Base-by-base conservation (phyloP, 2,888 invertebrate species). In the Melieria picta region DNA sequence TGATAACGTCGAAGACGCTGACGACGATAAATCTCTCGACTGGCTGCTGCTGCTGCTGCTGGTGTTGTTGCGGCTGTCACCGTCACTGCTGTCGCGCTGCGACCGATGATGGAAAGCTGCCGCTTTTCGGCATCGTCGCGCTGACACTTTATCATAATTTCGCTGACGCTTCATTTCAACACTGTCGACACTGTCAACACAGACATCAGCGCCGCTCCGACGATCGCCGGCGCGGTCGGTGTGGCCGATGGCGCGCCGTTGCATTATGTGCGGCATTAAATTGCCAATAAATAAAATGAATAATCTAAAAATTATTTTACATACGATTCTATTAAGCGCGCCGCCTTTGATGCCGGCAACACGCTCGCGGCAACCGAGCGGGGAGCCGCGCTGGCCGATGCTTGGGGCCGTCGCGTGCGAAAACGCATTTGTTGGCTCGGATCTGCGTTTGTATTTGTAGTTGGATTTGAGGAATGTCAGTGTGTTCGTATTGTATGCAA, bases 391-490 rank as follows among this genome's bases (percentile, higher is more conserved):
- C 5, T 45, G 4, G 67, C 52, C 52, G 60, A 42, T 16, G 50
- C 50, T 52, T 5, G 10, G 11, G 43, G 43, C 11, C n/a, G 30
- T 50, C 42, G 56, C 56, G 10, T 63, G 13, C 69, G 30, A n/a
- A 48, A 57, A 46, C 10, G 11, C 30, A 43, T 48, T 61, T 16
- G 57, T 65, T 57, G 47, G 66, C 58, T 73, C 72, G 72, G 73
- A 72, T 86, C 86, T 86, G 79, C 86, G 83, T 76, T 86, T 86
- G 80, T 86, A 86, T 79, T 86, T 86, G 81, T 85, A 86, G 78
- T 86, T 86, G 75, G 85, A 85, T 81, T 85, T 85, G 71, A 84
- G 80, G 81, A 86, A 85, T 80, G 81, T 82, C 76, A 81, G 79
- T 75, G 80, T 79, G 73, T 82, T 80, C 71, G 76, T 66, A 50